Evolutionary conservation across 2,888 invertebrate species (phyloP), one percentile per base, ranked within the genome.

Genomic region (Parnassius apollo): DNA sequence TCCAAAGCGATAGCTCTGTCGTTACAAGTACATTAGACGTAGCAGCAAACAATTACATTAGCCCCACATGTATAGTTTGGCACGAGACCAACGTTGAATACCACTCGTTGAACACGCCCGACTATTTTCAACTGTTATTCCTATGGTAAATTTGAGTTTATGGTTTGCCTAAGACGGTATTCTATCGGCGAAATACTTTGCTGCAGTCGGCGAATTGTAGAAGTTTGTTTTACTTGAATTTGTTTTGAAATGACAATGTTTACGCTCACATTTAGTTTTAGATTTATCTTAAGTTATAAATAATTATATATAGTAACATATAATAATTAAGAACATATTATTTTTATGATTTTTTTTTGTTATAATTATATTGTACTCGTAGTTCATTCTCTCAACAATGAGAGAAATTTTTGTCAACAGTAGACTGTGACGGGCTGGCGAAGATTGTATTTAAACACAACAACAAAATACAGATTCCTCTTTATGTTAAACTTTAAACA

Each of bases 21-120:
- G 80, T 83, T 82, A 82, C 73, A 69, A 74, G 81, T 75, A 77
- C 83, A 86, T 86, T 85, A 83, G 80, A 77, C 71, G 73, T 74
- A 68, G 69, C 68, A 69, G 72, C 74, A 84, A 86, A 87, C 86
- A 86, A 87, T 88, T 85, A 86, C 82, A 83, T 79, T 78, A 78
- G 78, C 76, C 75, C 57, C 71, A 75, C 82, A 81, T 78, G 81
- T 81, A 80, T 80, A 82, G 81, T 85, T 90, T 90, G 90, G 90
- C 90, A 81, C 81, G 65, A 74, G 66, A 86, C 88, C 88, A 89
- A 85, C 76, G 75, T 75, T 73, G 75, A 77, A 78, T 76, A 76
- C 78, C 72, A 80, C 78, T 83, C 84, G 81, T 83, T 81, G 76
- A 81, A 81, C 77, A 81, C 76, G 75, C 75, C 73, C 73, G 75